phyloP scores from a whole-genome alignment of 2,888 invertebrate genomes.

The Acronicta psi region DNA sequence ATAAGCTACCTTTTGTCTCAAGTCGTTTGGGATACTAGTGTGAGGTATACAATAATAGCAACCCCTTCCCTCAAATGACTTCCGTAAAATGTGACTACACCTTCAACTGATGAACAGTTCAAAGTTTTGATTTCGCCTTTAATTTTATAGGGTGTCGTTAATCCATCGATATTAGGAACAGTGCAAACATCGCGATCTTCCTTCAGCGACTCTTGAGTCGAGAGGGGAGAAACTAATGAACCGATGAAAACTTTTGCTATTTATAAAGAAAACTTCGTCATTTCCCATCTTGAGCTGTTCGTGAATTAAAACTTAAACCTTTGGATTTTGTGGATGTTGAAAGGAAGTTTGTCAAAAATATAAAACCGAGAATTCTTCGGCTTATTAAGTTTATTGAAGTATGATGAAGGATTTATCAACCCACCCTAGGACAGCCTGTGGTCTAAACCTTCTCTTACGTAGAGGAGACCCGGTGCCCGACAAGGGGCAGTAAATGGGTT shows the following conservation, averaged over 20 bases:
- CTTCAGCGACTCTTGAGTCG: constrained; percentile 63
- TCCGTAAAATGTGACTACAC: not conserved
- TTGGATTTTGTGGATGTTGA: constrained; percentile 14
- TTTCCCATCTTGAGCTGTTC: constrained; percentile 46
- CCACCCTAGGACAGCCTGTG: too few species aligned
- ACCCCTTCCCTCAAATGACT: not conserved
- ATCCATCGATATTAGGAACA: constrained; percentile 83
- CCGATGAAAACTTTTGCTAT: constrained; percentile 68
- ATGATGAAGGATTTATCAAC: too few species aligned
- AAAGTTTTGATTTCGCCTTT: constrained; percentile 76
- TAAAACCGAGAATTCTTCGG: constrained; percentile 13
- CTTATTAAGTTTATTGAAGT: not conserved
- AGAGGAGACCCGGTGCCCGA: too few species aligned
- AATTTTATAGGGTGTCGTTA: constrained; percentile 83
- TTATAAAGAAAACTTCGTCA: constrained; percentile 60
- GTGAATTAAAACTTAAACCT: constrained; percentile 43
- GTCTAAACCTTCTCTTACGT: too few species aligned
- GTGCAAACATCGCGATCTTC: constrained; percentile 75
- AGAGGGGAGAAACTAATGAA: constrained; percentile 79
- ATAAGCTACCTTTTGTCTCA: too few species aligned
- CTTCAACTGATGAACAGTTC: constrained; percentile 11
- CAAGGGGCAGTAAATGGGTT: too few species aligned
- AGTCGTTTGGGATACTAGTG: too few species aligned
- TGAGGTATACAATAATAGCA: not conserved
- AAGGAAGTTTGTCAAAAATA: constrained; percentile 30